Evolutionary conservation across 2,888 invertebrate species (phyloP), one percentile per base, ranked within the genome.

Genomic region (Microplitis deprimator): DNA sequence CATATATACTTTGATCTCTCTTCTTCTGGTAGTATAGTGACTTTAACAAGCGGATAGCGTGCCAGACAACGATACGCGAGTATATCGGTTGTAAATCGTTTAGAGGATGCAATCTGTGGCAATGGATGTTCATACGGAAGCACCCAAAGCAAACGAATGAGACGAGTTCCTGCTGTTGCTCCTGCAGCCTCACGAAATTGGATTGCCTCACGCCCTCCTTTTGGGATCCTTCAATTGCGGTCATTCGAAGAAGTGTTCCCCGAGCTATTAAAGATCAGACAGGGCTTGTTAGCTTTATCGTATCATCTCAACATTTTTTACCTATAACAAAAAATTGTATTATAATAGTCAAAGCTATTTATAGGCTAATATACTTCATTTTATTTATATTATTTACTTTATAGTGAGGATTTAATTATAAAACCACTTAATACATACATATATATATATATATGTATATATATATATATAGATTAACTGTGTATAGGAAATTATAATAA

Each of bases 11-110:
- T 29, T 29, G 29, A 29, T 29, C 29, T 29, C 29, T 29, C 29
- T 29, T 29, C 29, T 29, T 29, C 29, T 74, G 76, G 64, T 68
- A 69, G 69, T 68, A 50, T 29, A 68, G 69, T 75, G 71, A 75
- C 61, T 78, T 73, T 77, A 81, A 81, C 78, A 79, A 79, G 79
- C 65, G 73, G 78, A 75, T 80, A 80, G 78, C 79, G 80, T 79
- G 81, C 75, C 77, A 60, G 76, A 77, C 68, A 79, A 76, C 76
- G 78, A 81, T 80, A 71, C 80, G 62, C 73, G 77, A 38, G 77
- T 41, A 79, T 80, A 79, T 79, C 68, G 80, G 73, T 77, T 78
- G 80, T 81, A 81, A 81, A 81, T 80, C 81, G 81, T 81, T 81
- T 80, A 80, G 77, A 73, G 73, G 75, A 72, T 75, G 73, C 75